Base-by-base conservation (phyloP, 2,888 invertebrate genomes). In the Oxycera nigricornis region DNA sequence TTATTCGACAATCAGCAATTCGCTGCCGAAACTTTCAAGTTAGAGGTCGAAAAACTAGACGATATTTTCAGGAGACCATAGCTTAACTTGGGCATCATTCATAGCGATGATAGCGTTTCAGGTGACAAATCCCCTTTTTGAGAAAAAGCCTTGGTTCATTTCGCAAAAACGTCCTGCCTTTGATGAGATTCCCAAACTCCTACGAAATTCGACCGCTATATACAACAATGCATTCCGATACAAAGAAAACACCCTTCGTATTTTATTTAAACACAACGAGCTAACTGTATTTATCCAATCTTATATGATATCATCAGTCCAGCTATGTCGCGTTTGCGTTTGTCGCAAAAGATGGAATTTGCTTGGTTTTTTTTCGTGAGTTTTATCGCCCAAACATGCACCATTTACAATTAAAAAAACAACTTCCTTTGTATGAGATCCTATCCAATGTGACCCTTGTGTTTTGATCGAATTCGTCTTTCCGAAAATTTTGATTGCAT, bases 361-460 rank as follows among this genome's bases (percentile, higher is more conserved):
- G 30, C 4, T 14, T 24, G 17, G 6, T 9, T 61, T n/a, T n/a
- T 14, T 46, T 7, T 14, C n/a, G n/a, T n/a, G n/a, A n/a, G n/a
- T 41, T 46, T 67, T 41, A 41, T 26, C 17, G 22, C 67, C 26
- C 24, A 46, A 24, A 22, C 55, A 17, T 17, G 11, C 11, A 4
- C 35, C 39, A n/a, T n/a, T n/a, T n/a, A n/a, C 35, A 50, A 39
- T 62, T 62, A 62, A 62, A 62, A 62, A 62, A 62, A 62, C 39
- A 35, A n/a, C n/a, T 67, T 20, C 39, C 11, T 9, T 39, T 24
- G 41, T 46, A 22, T 67, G 24, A 41, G 39, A 67, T 67, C 41
- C 22, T 24, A 17, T 39, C 28, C 67, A 62, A 22, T 39, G 41
- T 41, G 67, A 67, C 26, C 26, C 41, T 46, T 46, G 41, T 22